Conservation (phyloP, 1,140 invertebrate species). For the Hydropsyche tenuis region DNA sequence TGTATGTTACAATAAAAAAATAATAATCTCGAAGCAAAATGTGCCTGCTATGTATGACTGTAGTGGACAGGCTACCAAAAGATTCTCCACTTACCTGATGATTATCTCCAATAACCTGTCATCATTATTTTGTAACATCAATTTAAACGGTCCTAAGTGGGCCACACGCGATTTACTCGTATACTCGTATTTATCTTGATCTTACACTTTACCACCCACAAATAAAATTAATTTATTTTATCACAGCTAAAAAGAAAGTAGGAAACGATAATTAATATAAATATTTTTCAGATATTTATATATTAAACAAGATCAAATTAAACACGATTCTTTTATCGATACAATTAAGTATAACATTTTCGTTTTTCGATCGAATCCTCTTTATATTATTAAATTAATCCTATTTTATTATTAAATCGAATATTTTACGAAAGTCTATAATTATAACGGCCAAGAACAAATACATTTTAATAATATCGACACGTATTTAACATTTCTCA, state of each 20-base stretch:
- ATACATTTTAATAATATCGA: too few species aligned
- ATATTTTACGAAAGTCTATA: too few species aligned
- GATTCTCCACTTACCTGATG: constrained; percentile 36
- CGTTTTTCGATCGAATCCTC: too few species aligned
- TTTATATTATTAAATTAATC: too few species aligned
- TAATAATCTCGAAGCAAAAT: too few species aligned
- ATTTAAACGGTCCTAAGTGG: constrained; percentile 48
- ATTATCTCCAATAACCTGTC: constrained; percentile 44
- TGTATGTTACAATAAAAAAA: too few species aligned
- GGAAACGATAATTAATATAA: too few species aligned
- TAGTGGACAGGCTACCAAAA: constrained; percentile 30
- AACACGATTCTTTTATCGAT: too few species aligned
- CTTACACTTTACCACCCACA: constrained; percentile 31
- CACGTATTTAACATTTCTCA: constrained; percentile 26
- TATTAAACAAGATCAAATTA: too few species aligned
- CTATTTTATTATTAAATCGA: too few species aligned
- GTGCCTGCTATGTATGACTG: neutral
- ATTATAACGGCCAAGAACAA: too few species aligned
- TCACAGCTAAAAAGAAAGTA: neutral
- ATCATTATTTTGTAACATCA: constrained; percentile 48
- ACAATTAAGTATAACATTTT: too few species aligned
- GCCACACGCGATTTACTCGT: constrained; percentile 43
- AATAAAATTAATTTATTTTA: neutral
- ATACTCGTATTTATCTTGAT: constrained; percentile 26
- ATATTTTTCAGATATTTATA: neutral